Evolutionary conservation across 1,140 invertebrate genomes (phyloP), one percentile per base, ranked within the genome.

Genomic region (Bombus waltoni): DNA sequence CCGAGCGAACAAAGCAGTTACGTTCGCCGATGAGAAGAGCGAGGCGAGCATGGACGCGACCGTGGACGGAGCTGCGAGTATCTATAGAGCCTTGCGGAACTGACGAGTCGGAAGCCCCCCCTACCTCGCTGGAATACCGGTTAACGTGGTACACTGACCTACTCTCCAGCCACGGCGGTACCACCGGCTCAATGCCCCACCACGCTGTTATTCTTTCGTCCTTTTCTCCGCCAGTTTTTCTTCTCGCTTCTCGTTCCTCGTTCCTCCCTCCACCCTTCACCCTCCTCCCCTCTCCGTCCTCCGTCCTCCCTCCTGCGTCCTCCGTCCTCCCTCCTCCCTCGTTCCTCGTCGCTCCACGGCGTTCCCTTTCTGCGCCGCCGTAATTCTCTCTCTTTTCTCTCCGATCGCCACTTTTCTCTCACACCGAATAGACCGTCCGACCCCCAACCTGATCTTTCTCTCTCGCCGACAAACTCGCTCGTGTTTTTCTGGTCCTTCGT

Each of bases 121-220:
- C 28, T 57, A 83, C 80, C 77, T 72, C 75, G 35, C 32, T 53
- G 75, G 87, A 87, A 92, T 94, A 93, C 93, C 93, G 93, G 94
- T 93, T 94, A 94, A 93, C 94, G 93, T 95, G 94, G 95, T 95
- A 95, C 94, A 95, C 94, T 95, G 94, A 95, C 94, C 95, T 95
- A 95, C 95, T 95, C 93, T 95, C 90, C 81, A 91, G 90, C 88
- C 80, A 86, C 82, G 80, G 85, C 87, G 82, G 66, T 79, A 91
- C 81, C 84, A 89, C 72, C 74, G 72, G 79, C 73, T 53, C n/a
- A 82, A 79, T 77, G 35, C 80, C 90, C 89, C 90, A 86, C 91
- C 85, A 84, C 80, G 81, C 90, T 88, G 88, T 88, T 91, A 83
- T 90, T 88, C 91, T 92, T 85, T 86, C 91, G 86, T 92, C 89